phyloP scores from a whole-genome alignment of 2,797 vertebrate genomes.

The Clamator glandarius region DNA sequence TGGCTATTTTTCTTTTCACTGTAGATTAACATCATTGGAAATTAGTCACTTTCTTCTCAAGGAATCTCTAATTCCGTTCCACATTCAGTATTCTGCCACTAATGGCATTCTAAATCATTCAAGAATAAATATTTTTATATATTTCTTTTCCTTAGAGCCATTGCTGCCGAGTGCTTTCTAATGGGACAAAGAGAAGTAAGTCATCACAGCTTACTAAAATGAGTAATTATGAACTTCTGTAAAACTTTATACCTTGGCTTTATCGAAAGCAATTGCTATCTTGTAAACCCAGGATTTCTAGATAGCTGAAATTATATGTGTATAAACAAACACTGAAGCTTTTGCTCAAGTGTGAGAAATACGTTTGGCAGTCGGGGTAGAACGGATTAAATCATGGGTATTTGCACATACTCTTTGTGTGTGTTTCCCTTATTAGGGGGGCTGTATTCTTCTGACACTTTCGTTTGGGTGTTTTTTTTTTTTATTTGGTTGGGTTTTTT shows the following conservation, averaged over 20 bases:
- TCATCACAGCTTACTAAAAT: conserved; percentile 41
- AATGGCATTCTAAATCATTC: conserved; percentile 60
- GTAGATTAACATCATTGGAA: conserved; percentile 79
- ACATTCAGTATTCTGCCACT: conserved; percentile 77
- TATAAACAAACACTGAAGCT: not conserved
- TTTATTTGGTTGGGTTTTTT: too few species aligned
- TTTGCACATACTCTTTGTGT: not conserved
- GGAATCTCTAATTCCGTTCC: conserved; percentile 77
- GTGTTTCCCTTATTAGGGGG: not conserved
- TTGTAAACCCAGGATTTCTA: not conserved
- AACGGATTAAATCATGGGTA: not conserved
- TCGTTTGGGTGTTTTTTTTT: not conserved
- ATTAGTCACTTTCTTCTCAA: conserved; percentile 78
- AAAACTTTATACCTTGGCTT: not conserved
- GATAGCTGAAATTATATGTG: not conserved
- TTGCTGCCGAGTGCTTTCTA: conserved; percentile 90
- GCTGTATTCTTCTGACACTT: not conserved
- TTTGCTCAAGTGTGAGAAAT: not conserved
- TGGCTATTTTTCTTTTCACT: conserved; percentile 77
- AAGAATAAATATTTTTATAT: conserved; percentile 79
- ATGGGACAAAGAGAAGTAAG: conserved; percentile 93
- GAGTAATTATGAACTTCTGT: not conserved
- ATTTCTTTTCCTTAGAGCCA: conserved; percentile 87
- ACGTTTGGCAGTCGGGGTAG: not conserved
- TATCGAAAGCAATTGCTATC: not conserved